These are phyloP conservation scores for Bombylius major DNA, from an alignment of 2,888 invertebrate species.

Conservation along the genomic window DNA sequence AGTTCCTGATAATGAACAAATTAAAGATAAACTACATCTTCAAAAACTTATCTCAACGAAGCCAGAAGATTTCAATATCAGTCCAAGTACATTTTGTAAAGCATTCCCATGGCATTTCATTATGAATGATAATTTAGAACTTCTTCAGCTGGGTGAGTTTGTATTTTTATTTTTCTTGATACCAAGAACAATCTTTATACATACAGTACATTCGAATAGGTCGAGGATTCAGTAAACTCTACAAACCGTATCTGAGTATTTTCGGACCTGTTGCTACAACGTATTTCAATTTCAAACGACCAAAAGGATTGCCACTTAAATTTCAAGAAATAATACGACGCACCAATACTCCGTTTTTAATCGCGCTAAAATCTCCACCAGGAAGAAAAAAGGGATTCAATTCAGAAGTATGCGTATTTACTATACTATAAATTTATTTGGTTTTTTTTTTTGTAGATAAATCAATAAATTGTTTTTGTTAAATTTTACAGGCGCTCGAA, in stretches of 20 bases:
- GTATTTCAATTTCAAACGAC: conserved; percentile 70
- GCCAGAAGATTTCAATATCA: conserved; percentile 57
- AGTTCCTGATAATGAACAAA: conserved; percentile 26
- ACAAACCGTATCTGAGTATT: conserved; percentile 56
- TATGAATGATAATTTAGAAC: conserved; percentile 69
- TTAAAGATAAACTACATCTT: conserved; percentile 24
- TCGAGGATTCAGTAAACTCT: conserved; percentile 72
- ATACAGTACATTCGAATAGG: conserved; percentile 34
- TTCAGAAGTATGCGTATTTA: conserved; percentile 44
- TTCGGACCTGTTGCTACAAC: conserved; percentile 59
- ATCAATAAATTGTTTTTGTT: background rate
- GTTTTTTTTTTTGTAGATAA: too few relatives aligned
- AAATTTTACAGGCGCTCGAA: conserved; percentile 50
- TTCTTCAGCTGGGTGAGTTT: conserved; percentile 64
- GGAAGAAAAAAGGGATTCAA: conserved; percentile 39
- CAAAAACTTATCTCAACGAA: conserved; percentile 31
- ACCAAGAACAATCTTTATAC: too few relatives aligned
- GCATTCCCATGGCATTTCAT: conserved; percentile 99
- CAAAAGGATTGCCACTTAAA: conserved; percentile 60
- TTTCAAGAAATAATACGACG: conserved; percentile 72
- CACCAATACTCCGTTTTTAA: conserved; percentile 76
- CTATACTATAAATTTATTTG: background rate
- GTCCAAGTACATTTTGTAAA: conserved; percentile 78
- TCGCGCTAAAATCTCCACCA: conserved; percentile 51
- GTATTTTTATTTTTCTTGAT: background rate